Conservation (phyloP, 2,797 vertebrate genomes). For the Setipinna tenuifilis region DNA sequence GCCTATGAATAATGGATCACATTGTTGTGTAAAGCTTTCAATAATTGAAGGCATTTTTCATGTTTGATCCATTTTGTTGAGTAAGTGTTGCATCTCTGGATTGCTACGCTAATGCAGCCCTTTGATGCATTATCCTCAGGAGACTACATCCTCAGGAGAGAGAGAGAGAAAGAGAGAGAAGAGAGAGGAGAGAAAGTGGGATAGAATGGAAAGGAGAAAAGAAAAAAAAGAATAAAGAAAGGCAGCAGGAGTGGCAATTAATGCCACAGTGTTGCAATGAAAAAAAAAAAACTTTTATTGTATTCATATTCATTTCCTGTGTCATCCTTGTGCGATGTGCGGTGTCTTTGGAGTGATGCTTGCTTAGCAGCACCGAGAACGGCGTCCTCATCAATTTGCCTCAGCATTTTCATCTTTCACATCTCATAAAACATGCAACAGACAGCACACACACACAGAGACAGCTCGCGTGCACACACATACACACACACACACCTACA, state of each 20-base stretch:
- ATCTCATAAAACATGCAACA: slow-evolving; percentile 57
- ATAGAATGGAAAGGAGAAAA: not conserved
- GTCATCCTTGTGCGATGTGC: not conserved
- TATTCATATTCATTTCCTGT: not conserved
- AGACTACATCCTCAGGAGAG: slow-evolving; percentile 51
- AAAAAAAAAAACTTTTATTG: slow-evolving; percentile 46
- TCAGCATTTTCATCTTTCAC: slow-evolving; percentile 39
- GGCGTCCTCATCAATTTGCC: not conserved
- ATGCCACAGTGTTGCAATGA: slow-evolving; percentile 50
- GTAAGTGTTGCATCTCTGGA: slow-evolving; percentile 63
- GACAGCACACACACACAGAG: slow-evolving; percentile 26
- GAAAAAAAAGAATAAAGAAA: not conserved
- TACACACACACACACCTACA: slow-evolving; percentile 39
- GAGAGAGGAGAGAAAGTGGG: too few relatives aligned
- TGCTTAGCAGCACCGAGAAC: not conserved
- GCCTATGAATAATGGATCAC: slow-evolving; percentile 55
- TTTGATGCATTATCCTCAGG: slow-evolving; percentile 72
- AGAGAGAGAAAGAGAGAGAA: slow-evolving; percentile 37
- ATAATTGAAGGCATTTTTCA: slow-evolving; percentile 62
- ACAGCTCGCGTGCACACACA: not conserved
- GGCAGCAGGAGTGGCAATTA: slow-evolving; percentile 40
- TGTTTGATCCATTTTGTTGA: slow-evolving; percentile 41
- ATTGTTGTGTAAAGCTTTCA: slow-evolving; percentile 49
- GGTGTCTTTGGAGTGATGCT: not conserved
- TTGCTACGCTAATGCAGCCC: slow-evolving; percentile 67